A percentile compares a stretch with the other conserved stretches of the same genome.
These are phyloP conservation scores for Coptodon rendalli DNA, from an alignment of 2,113 vertebrate species.

Conservation along the genomic window DNA sequence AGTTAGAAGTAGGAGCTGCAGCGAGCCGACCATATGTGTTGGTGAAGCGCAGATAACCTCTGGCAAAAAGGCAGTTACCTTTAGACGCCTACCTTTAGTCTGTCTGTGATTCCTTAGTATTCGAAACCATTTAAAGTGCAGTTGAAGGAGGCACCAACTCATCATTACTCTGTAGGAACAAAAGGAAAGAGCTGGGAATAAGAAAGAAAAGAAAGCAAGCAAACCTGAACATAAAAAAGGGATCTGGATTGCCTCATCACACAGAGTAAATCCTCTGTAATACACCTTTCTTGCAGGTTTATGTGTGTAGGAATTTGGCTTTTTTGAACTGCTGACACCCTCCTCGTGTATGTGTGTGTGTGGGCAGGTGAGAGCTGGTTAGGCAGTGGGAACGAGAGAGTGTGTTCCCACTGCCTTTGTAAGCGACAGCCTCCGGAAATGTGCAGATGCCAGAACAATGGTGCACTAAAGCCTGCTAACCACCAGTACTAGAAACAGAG, in stretches of 20 bases:
- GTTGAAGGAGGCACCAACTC: neutral
- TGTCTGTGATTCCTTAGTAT: neutral
- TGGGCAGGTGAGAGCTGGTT: constrained; percentile 32
- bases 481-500: constrained; percentile 10
- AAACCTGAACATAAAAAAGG: constrained; percentile 13
- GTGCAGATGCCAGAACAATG: constrained; percentile 63
- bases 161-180: neutral
- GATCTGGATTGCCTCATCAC: neutral
- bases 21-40: neutral
- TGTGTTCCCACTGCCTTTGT: constrained; percentile 25
- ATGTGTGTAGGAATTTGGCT: neutral
- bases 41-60: neutral
- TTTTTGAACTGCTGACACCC: neutral
- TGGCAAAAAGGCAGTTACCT: neutral
- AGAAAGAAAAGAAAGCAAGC: neutral
- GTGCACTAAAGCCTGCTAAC: constrained; percentile 37
- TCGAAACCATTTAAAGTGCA: neutral
- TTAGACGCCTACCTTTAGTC: neutral
- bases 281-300: neutral
- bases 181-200: neutral
- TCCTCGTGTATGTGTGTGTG: neutral
- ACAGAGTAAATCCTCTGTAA: constrained; percentile 20
- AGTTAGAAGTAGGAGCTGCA: neutral
- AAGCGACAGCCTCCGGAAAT: constrained; percentile 56
- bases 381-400: constrained; percentile 15